Base-by-base conservation (phyloP, 2,797 vertebrate species). In the Phataginus tetradactyla region DNA sequence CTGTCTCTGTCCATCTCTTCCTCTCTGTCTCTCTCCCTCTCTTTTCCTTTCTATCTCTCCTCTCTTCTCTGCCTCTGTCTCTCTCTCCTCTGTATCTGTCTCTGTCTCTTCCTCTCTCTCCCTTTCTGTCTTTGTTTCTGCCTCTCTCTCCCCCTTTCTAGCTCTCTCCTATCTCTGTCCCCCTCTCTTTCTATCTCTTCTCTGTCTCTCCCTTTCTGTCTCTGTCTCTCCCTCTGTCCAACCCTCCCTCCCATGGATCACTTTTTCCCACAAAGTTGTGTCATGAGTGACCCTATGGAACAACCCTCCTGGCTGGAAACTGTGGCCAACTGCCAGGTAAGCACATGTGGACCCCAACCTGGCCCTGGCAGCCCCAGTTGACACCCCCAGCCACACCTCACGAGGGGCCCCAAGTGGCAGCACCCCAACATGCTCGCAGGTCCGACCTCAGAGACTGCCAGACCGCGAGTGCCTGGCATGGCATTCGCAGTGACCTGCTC, bases 331-430 rank as follows among this genome's bases (percentile, higher is more conserved):
- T 53, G 29, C 25, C n/a, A 49, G 21, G n/a, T 53, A 42, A 74
- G 20, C 59, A 10, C 14, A 17, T 10, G 3, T 5, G 11, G 63
- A 45, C 2, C 0, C 39, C 2, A 1, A 71, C 34, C 34, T 5
- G 0, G 45, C 27, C 59, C 21, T 0, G 2, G 39, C 17, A 34
- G 39, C 14, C 59, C 49, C 14, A 32, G 18, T 78, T 0, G 2
- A 66, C 13, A 29, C 23, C 32, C 5, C 5, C 7, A n/a, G 78
- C 63, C 37, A 2, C 8, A 63, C 42, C 15, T 72, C 29, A 4
- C 1, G 20, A 59, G 10, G 59, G n/a, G n/a, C 66, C 11, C 29
- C 61, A 21, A 85, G 34, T 18, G 59, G 74, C 34, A 51, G 17
- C 1, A 2, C 53, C 71, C 14, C 20, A 3, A 39, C 20, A 14